phyloP scores from a whole-genome alignment of 2,888 invertebrate genomes.

The Aspidiotus rigidus region DNA sequence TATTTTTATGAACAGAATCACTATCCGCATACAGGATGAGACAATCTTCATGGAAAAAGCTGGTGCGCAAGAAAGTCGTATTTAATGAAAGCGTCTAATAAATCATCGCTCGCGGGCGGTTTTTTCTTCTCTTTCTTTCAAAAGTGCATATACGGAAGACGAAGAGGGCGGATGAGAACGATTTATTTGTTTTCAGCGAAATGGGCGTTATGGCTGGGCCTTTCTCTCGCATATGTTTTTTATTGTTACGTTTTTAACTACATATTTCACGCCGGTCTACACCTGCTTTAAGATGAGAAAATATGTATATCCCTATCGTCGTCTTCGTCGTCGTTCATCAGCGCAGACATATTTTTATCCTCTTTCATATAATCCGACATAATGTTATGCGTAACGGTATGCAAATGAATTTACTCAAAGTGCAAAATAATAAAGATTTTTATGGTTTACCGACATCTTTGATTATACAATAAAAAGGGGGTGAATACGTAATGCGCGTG shows the following conservation, averaged over 20 bases:
- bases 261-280: conserved; percentile 26
- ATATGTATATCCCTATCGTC: background rate
- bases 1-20: too few relatives aligned
- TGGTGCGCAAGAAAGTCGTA: conserved; percentile 6
- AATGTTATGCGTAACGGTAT: conserved; percentile 27
- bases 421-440: conserved; percentile 35
- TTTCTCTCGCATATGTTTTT: conserved; percentile 29
- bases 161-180: conserved; percentile 9
- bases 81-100: conserved; percentile 33
- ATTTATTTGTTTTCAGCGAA: conserved; percentile 18
- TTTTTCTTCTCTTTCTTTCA: conserved; percentile 12
- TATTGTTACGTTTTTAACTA: conserved; percentile 28
- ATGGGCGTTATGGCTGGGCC: conserved; percentile 2
- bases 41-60: background rate
- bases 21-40: background rate
- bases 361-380: conserved; percentile 30
- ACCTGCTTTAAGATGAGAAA: conserved; percentile 17
- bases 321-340: background rate
- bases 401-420: conserved; percentile 33
- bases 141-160: conserved; percentile 5
- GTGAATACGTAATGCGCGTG: conserved; percentile 27
- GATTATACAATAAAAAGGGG: conserved; percentile 32
- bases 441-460: conserved; percentile 33
- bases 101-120: conserved; percentile 20
- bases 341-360: conserved; percentile 28